Evolutionary conservation across 2,888 invertebrate species (phyloP).

Genomic region (Azorinus chamasolen): DNA sequence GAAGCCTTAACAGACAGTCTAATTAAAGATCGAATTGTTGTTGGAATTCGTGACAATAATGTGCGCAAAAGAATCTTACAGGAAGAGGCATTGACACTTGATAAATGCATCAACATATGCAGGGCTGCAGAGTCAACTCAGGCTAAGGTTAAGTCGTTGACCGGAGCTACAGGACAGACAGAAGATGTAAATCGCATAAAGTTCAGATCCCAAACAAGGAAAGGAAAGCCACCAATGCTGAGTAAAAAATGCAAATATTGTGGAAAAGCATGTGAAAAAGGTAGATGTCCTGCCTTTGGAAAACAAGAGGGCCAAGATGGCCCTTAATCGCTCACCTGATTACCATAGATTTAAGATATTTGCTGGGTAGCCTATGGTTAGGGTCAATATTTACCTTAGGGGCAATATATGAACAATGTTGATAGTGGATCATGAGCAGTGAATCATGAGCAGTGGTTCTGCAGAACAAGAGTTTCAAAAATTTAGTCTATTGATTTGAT

Average conservation of each 20-base stretch:
- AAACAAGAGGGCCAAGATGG: neutral
- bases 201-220: too few relatives aligned
- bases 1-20: slow-evolving; percentile 6
- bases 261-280: slow-evolving; percentile 13
- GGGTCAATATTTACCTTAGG: too few relatives aligned
- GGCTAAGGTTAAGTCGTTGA: neutral
- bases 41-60: slow-evolving; percentile 1
- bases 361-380: too few relatives aligned
- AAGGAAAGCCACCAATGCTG: neutral
- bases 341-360: too few relatives aligned
- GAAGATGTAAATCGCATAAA: neutral
- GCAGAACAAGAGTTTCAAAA: too few relatives aligned
- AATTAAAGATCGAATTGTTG: slow-evolving; percentile 17
- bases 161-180: neutral
- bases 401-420: too few relatives aligned
- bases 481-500: too few relatives aligned
- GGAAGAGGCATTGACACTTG: slow-evolving; percentile 1
- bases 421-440: too few relatives aligned
- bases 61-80: slow-evolving; percentile 1
- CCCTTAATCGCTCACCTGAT: too few relatives aligned
- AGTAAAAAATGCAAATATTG: slow-evolving; percentile 7
- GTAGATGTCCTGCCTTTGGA: slow-evolving; percentile 13
- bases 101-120: neutral
- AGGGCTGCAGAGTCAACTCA: slow-evolving; percentile 3
- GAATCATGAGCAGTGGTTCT: too few relatives aligned